A percentile compares a stretch with the other conserved stretches of the same genome.
Evolutionary conservation across 2,888 invertebrate genomes (phyloP).

Genomic region (Eurytoma adleriae): DNA sequence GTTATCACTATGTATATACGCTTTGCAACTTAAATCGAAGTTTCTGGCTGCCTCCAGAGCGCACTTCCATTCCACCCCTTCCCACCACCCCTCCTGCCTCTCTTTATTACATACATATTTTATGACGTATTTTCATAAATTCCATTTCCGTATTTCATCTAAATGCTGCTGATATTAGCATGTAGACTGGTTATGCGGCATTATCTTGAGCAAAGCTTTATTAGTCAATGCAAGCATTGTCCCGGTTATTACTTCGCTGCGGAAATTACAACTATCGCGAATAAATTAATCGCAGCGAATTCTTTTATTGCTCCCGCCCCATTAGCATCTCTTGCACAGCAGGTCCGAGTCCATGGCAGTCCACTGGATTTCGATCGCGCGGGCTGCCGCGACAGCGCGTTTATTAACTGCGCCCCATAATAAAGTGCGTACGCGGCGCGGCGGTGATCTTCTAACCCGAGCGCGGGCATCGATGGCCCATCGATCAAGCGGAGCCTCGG

Average conservation of each 20-base stretch:
- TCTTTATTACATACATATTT: slow-evolving; percentile 59
- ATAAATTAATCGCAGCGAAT: too few species aligned
- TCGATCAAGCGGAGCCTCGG: slow-evolving; percentile 15
- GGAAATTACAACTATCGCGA: too few species aligned
- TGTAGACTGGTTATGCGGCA: slow-evolving; percentile 35
- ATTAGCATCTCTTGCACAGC: too few species aligned
- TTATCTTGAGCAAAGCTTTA: slow-evolving; percentile 28
- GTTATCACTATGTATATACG: neutral
- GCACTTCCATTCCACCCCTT: neutral
- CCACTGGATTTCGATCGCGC: too few species aligned
- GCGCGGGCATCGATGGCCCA: neutral
- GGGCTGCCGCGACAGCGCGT: too few species aligned
- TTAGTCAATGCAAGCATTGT: neutral
- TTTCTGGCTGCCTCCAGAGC: neutral
- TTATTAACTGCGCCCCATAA: too few species aligned
- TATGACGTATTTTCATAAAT: slow-evolving; percentile 40
- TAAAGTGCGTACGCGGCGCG: neutral
- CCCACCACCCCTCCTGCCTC: slow-evolving; percentile 29
- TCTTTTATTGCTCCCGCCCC: too few species aligned
- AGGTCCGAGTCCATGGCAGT: too few species aligned
- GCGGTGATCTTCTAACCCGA: neutral
- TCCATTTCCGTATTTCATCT: slow-evolving; percentile 37
- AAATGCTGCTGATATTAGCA: slow-evolving; percentile 41
- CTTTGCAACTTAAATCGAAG: slow-evolving; percentile 30
- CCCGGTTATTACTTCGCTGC: too few species aligned